phyloP scores from a whole-genome alignment of 1,140 invertebrate species.

The Antheraea pernyi region DNA sequence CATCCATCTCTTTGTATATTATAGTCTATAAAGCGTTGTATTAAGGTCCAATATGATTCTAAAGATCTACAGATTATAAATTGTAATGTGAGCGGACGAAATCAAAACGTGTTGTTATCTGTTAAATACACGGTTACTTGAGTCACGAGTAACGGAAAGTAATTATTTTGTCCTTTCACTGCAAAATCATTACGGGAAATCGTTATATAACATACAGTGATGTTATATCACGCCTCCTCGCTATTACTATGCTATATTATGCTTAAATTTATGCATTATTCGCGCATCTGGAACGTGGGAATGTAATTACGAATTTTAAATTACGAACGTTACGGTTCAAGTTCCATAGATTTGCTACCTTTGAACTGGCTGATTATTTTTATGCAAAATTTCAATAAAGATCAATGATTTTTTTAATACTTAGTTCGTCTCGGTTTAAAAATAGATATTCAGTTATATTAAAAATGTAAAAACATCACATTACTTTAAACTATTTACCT shows the following conservation, averaged over 20 bases:
- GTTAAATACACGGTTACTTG: background rate
- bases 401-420: too few species aligned
- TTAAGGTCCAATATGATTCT: background rate
- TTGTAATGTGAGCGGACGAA: background rate
- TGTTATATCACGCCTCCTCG: background rate
- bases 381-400: too few species aligned
- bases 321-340: background rate
- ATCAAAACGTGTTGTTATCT: background rate
- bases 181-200: background rate
- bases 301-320: slow-evolving; percentile 11
- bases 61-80: background rate
- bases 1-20: too few species aligned
- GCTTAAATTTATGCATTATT: slow-evolving; percentile 3
- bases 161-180: slow-evolving; percentile 4
- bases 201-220: background rate
- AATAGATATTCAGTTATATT: too few species aligned
- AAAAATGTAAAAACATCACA: too few species aligned
- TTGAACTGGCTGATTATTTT: background rate
- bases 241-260: background rate
- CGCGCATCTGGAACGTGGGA: slow-evolving; percentile 18
- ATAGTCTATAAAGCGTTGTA: background rate
- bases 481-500: too few species aligned
- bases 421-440: too few species aligned
- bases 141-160: background rate
- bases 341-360: background rate